These are phyloP conservation scores for Montipora cactus DNA, from an alignment of 64 coral and sea anemone species.

Conservation along the genomic window DNA sequence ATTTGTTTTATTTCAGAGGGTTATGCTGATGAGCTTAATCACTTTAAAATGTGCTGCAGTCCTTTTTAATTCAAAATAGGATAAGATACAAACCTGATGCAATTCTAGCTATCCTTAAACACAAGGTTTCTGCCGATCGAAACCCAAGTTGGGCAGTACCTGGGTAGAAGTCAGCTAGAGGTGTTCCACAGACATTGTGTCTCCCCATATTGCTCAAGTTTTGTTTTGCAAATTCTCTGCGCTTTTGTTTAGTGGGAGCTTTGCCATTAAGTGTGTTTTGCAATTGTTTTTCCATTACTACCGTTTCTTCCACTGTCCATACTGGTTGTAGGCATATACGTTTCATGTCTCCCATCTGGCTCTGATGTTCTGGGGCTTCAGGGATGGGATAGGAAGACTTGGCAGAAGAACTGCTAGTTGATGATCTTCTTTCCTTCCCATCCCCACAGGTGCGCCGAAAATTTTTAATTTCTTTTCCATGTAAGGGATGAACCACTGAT, in stretches of 20 bases:
- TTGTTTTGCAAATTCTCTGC: conserved; percentile 47
- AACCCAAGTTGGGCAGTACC: background rate
- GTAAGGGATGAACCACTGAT: conserved; percentile 25
- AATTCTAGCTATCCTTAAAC: too few species aligned
- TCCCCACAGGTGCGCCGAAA: conserved; percentile 51
- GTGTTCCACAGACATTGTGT: background rate
- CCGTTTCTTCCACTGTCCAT: background rate
- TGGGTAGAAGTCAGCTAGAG: background rate
- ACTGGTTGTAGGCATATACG: conserved; percentile 21
- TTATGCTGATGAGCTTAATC: too few species aligned
- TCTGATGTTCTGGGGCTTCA: conserved; percentile 72
- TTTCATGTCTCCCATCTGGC: conserved; percentile 70
- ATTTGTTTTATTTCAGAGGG: too few species aligned
- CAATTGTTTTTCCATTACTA: too few species aligned
- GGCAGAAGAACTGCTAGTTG: conserved; percentile 51
- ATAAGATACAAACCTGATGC: too few species aligned
- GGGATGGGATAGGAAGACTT: conserved; percentile 65
- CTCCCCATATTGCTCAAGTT: conserved; percentile 27
- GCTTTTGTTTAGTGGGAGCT: conserved; percentile 37
- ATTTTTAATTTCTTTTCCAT: conserved; percentile 47
- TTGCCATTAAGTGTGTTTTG: background rate
- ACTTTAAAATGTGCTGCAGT: too few species aligned
- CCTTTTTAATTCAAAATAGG: too few species aligned
- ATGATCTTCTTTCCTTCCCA: conserved; percentile 45
- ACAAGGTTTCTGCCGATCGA: background rate